Evolutionary conservation across 2,113 vertebrate genomes (phyloP).

Genomic region (cat (Felis catus)): DNA sequence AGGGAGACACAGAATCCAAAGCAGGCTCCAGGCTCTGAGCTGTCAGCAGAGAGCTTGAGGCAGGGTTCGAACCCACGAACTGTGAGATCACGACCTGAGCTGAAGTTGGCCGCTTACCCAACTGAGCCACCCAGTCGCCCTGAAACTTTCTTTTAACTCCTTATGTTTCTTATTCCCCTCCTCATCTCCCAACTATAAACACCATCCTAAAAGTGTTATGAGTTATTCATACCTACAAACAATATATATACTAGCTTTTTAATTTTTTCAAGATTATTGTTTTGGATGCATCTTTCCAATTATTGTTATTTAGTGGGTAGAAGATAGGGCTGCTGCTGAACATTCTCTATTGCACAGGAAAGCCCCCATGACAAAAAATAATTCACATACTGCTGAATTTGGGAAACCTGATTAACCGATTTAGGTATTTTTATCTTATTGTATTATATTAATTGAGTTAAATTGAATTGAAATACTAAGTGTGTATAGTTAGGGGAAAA

Average conservation of each 20-base stretch:
- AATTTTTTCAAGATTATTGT: not conserved
- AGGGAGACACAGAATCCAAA: no score
- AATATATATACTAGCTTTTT: not conserved
- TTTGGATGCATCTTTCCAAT: not conserved
- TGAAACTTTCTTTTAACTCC: not conserved
- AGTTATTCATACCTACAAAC: not conserved
- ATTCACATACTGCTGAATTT: not conserved
- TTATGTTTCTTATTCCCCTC: not conserved
- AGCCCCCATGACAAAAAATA: not conserved
- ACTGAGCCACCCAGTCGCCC: no score
- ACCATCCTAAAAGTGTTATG: not conserved
- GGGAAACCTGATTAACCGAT: not conserved
- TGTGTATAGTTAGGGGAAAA: not conserved
- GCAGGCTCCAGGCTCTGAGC: no score
- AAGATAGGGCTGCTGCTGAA: not conserved
- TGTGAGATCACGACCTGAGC: no score
- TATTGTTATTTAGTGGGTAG: not conserved
- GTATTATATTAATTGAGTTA: not conserved
- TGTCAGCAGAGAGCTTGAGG: no score
- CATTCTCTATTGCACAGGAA: rapidly evolving
- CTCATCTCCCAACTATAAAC: not conserved
- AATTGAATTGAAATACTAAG: not conserved
- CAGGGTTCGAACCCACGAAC: no score
- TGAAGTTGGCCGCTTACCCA: no score
- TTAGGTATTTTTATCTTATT: not conserved